A percentile compares a stretch with the other conserved stretches of the same genome.
Conservation (phyloP, 2,888 invertebrate species). For the Philereme transversata region DNA sequence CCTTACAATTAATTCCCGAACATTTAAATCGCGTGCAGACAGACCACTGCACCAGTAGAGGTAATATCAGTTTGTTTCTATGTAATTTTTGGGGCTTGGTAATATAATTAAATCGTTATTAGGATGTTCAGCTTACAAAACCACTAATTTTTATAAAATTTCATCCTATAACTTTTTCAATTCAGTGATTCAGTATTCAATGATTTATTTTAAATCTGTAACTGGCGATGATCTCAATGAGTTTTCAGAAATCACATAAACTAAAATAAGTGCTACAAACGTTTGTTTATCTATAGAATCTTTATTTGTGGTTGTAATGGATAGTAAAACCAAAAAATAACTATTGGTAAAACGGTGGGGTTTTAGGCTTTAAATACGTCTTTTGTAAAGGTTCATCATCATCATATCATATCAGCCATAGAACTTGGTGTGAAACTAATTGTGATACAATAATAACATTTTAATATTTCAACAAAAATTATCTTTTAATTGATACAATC, state of each 20-base stretch:
- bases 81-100: too few relatives aligned
- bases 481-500: too few relatives aligned
- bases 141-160: neutral
- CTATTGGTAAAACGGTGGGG: neutral
- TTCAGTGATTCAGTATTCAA: constrained; percentile 1
- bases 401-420: too few relatives aligned
- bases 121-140: too few relatives aligned
- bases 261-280: constrained; percentile 11
- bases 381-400: neutral
- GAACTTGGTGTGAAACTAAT: too few relatives aligned
- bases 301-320: constrained; percentile 12
- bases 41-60: too few relatives aligned
- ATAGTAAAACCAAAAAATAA: neutral
- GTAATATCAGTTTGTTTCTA: too few relatives aligned
- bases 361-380: constrained; percentile 7
- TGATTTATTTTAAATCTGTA: constrained; percentile 6
- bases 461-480: too few relatives aligned
- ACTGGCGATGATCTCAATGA: constrained; percentile 8
- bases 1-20: too few relatives aligned
- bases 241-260: constrained; percentile 12
- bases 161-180: constrained; percentile 1
- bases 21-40: too few relatives aligned
- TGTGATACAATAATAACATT: too few relatives aligned
- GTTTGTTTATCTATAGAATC: constrained; percentile 14
- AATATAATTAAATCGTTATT: too few relatives aligned